Evolutionary conservation across 2,113 vertebrate genomes (phyloP), one percentile per base, ranked within the genome.

Genomic region (Neogale vison): DNA sequence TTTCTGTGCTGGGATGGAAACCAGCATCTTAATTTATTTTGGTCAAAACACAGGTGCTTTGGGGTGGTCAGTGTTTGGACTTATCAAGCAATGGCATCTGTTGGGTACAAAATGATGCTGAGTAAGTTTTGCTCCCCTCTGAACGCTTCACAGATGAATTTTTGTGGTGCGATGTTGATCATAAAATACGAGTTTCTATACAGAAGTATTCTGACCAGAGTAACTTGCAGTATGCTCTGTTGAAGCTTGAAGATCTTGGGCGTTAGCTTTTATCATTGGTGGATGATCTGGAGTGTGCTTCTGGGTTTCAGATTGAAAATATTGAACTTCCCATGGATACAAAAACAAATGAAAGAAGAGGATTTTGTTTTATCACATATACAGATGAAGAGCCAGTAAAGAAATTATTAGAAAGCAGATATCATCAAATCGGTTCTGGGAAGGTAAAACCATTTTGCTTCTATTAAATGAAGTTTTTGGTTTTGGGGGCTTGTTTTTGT

Each of bases 241-340:
- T 11, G 59, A 67, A 50, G 59, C 12, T 14, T 63, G 36, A 50
- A 42, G 42, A 42, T 42, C 39, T 42, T 42, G 42, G 42, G 42
- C 42, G 42, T 42, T 42, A 42, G 14, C 4, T 80, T 63, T 85
- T 95, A 45, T 14, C 3, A 1, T 80, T 92, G 61, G 24, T 71
- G 31, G 14, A 12, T 96, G 21, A 88, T 96, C 24, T 95, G 90
- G 42, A 95, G 12, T 57, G 45, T 90, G 8, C 76, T 71, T 94
- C 96, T 79, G 96, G 1, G 34, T 98, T 98, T 91, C 97, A 99
- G 99, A 99, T 99, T 93, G 99, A 99, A 98, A 99, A 99, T 88
- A 99, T 99, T 91, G 99, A 99, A 96, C 99, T 99, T 96, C 99
- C 99, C 0, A 99, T 99, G 98, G 99, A 99, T 97, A 99, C 99